A percentile compares a stretch with the other conserved stretches of the same genome.
Evolutionary conservation across 2,113 vertebrate species (phyloP).

Genomic region (Microtus montanus): DNA sequence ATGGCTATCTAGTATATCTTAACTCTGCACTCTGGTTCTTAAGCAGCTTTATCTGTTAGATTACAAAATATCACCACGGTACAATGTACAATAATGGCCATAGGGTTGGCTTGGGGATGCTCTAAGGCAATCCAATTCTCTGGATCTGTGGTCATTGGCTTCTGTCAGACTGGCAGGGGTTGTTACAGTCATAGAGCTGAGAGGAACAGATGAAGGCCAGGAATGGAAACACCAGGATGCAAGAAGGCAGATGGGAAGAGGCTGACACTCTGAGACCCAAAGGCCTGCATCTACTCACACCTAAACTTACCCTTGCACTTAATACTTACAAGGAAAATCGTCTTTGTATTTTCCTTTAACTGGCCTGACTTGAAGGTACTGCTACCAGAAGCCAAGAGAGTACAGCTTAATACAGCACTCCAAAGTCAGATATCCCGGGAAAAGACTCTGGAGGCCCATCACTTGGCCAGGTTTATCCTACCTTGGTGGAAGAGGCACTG

Average conservation of each 20-base stretch:
- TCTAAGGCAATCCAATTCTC: neutral
- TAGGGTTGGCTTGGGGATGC: neutral
- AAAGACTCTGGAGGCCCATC: neutral
- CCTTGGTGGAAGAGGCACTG: neutral
- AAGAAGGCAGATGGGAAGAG: neutral
- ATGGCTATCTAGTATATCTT: too few relatives aligned
- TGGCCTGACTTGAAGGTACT: neutral
- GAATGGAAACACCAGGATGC: neutral
- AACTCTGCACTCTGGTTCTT: too few relatives aligned
- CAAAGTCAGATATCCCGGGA: neutral
- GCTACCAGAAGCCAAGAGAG: neutral
- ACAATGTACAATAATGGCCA: neutral
- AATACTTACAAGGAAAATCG: neutral
- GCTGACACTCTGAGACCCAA: neutral
- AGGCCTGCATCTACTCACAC: neutral
- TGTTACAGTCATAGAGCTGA: neutral
- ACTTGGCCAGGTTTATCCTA: neutral
- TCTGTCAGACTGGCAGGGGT: neutral
- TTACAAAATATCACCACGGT: too few relatives aligned
- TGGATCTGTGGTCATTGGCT: neutral
- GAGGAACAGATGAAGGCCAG: neutral
- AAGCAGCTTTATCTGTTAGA: too few relatives aligned
- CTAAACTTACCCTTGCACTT: neutral
- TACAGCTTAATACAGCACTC: neutral
- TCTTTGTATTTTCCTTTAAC: neutral